A percentile compares a stretch with the other conserved stretches of the same genome.
Conservation (phyloP, 2,888 invertebrate genomes). For the Agonopterix alstromeriana region DNA sequence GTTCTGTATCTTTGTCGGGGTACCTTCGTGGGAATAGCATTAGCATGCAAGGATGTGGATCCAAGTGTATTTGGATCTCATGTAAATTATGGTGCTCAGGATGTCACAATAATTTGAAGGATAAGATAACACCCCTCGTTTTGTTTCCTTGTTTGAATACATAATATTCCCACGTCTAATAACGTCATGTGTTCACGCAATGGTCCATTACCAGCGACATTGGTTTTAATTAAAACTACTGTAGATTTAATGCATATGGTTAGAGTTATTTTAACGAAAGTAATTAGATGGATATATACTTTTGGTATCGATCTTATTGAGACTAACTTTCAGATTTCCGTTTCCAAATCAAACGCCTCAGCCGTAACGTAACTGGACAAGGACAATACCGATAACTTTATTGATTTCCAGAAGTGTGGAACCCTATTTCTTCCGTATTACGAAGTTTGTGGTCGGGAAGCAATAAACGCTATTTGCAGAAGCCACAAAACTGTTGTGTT, state of each 20-base stretch:
- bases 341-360: too few relatives aligned
- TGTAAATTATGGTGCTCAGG: constrained; percentile 12
- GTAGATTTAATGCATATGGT: constrained; percentile 47
- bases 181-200: constrained; percentile 48
- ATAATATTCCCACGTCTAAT: constrained; percentile 53
- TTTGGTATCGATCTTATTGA: too few relatives aligned
- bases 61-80: too few relatives aligned
- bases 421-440: constrained; percentile 28
- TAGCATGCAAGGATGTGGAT: too few relatives aligned
- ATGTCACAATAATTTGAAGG: constrained; percentile 31
- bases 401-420: constrained; percentile 25
- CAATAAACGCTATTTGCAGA: constrained; percentile 58
- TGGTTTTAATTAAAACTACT: constrained; percentile 28
- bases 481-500: constrained; percentile 45
- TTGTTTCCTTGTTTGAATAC: constrained; percentile 32
- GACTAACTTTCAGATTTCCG: too few relatives aligned
- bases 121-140: constrained; percentile 33
- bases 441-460: constrained; percentile 30
- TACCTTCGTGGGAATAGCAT: too few relatives aligned
- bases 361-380: too few relatives aligned
- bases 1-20: too few relatives aligned
- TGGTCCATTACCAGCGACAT: constrained; percentile 43
- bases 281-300: too few relatives aligned
- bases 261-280: neutral
- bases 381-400: constrained; percentile 4